A percentile compares a stretch with the other conserved stretches of the same genome.
phyloP scores from a whole-genome alignment of 2,888 invertebrate species.

The Macropis europaea region DNA sequence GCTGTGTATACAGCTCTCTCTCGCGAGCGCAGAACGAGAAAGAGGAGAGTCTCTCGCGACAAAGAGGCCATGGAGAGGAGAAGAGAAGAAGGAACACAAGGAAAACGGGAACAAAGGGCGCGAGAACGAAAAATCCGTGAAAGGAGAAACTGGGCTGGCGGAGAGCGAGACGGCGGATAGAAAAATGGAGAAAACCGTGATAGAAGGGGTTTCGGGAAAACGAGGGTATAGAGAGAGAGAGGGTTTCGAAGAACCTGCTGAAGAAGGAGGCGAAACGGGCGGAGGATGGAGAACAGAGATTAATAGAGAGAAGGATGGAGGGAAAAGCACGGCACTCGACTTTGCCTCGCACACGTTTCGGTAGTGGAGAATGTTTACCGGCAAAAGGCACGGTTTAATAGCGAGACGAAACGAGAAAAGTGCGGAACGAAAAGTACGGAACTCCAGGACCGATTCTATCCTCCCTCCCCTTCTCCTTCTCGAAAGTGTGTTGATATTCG shows the following conservation, averaged over 20 bases:
- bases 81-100: background rate
- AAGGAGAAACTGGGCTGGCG: background rate
- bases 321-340: constrained; percentile 38
- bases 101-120: background rate
- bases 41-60: background rate
- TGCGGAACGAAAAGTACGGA: constrained; percentile 45
- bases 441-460: constrained; percentile 52
- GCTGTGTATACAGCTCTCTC: constrained; percentile 57
- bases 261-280: background rate
- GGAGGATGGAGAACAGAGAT: background rate
- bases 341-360: constrained; percentile 54
- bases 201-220: constrained; percentile 28
- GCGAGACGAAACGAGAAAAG: constrained; percentile 53
- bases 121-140: background rate
- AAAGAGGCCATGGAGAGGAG: constrained; percentile 13
- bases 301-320: constrained; percentile 9
- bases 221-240: background rate
- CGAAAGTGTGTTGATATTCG: constrained; percentile 46
- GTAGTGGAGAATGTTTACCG: constrained; percentile 58
- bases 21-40: background rate
- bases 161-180: constrained; percentile 14
- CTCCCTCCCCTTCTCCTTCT: constrained; percentile 16
- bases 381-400: constrained; percentile 50
- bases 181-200: background rate
- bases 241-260: background rate